phyloP scores from a whole-genome alignment of 1,140 invertebrate species.

The Cataglyphis hispanica region DNA sequence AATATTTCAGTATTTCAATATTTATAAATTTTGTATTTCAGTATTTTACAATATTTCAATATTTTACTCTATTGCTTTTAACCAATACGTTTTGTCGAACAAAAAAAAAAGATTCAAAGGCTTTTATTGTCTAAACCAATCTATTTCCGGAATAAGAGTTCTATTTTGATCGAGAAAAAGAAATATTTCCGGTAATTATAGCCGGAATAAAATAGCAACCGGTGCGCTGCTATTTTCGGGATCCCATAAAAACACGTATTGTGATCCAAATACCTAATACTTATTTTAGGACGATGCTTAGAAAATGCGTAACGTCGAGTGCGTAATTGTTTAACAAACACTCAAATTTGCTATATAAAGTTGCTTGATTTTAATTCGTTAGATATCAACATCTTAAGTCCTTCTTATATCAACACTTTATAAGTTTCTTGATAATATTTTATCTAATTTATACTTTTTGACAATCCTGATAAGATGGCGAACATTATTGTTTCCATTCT shows the following conservation, averaged over 20 bases:
- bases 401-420: background rate
- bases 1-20: background rate
- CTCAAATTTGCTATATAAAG: background rate
- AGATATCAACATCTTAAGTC: background rate
- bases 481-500: background rate
- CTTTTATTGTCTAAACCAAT: background rate
- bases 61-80: background rate
- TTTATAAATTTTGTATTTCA: background rate
- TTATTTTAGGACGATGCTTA: slow-evolving; percentile 47
- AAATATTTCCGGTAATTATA: slow-evolving; percentile 68
- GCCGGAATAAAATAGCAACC: slow-evolving; percentile 64
- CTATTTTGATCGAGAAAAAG: slow-evolving; percentile 61
- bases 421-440: slow-evolving; percentile 16
- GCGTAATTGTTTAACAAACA: background rate
- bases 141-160: slow-evolving; percentile 57
- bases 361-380: background rate
- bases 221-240: slow-evolving; percentile 69
- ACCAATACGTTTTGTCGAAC: background rate
- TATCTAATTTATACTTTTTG: background rate
- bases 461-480: background rate
- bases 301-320: slow-evolving; percentile 10
- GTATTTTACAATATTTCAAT: background rate
- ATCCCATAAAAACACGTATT: slow-evolving; percentile 60
- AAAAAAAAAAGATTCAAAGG: background rate
- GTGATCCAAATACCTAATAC: slow-evolving; percentile 65